phyloP scores from a whole-genome alignment of 1,140 invertebrate species.

The Diorhabda sublineata region DNA sequence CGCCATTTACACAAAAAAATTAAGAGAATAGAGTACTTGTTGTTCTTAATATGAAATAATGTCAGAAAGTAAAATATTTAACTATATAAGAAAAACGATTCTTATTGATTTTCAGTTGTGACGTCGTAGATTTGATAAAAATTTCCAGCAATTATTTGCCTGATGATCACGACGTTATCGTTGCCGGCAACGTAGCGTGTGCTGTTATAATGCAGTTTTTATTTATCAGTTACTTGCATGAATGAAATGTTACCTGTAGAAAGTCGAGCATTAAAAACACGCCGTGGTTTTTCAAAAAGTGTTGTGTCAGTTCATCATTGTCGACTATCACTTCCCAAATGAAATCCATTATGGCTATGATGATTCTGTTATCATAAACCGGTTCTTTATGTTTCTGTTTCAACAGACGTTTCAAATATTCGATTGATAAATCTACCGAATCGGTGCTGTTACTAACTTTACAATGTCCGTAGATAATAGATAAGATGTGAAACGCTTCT shows the following conservation, averaged over 20 bases:
- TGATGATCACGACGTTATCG: no score
- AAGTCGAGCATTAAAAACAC: constrained; percentile 27
- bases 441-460: neutral
- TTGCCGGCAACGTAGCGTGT: no score
- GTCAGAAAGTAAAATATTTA: no score
- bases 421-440: neutral
- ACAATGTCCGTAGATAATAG: neutral
- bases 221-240: no score
- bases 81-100: no score
- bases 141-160: no score
- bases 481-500: neutral
- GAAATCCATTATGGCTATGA: constrained; percentile 24
- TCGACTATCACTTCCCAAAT: constrained; percentile 23
- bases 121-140: no score
- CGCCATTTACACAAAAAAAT: no score
- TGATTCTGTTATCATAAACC: constrained; percentile 13
- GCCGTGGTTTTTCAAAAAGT: constrained; percentile 21
- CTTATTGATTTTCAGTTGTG: no score
- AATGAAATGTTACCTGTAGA: constrained; percentile 13
- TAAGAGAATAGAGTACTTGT: no score
- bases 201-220: no score
- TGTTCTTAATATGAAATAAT: no score
- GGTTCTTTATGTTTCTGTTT: constrained; percentile 10
- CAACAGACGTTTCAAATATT: constrained; percentile 25
- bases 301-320: neutral